Base-by-base conservation (phyloP, 2,888 invertebrate species). In the Troilus luridus region DNA sequence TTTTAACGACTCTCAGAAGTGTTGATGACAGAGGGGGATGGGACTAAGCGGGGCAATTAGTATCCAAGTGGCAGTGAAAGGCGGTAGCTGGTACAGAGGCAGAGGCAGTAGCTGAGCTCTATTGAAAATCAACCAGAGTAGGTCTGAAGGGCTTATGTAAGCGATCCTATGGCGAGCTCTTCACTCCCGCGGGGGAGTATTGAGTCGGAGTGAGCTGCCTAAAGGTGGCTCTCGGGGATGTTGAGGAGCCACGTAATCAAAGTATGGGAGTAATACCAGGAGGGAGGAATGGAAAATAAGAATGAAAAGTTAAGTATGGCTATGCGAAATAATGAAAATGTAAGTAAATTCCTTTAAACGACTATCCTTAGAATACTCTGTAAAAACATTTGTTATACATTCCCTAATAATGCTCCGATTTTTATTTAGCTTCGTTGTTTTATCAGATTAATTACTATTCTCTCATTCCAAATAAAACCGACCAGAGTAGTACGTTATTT, bases 71-170 rank as follows among this genome's bases (percentile, higher is more conserved):
- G 3, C 56, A 5, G 85, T 85, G 85, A 85, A 85, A 85, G 85
- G 85, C 85, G n/a, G n/a, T 58, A 21, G 12, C 54, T 85, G 85
- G 56, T 56, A 85, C 85, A 85, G 85, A 21, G 12, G 85, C n/a
- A n/a, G 24, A 12, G 24, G 54, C 54, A 19, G n/a, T 17, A 81
- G 54, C 81, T 41, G 64, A 67, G 24, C 24, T 24, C 85, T 85
- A 85, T 85, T 56, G 85, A 85, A 85, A 85, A 85, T 85, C 85
- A 56, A 56, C 56, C 58, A 85, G n/a, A n/a, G 85, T 54, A 41
- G 67, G 54, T 11, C 54, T 81, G 21, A 56, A 85, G 56, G 85
- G 21, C 56, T 85, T 85, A 85, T 85, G 56, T 85, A 85, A 85
- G 85, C 54, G 54, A 58, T 56, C 85, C n/a, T 56, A 56, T n/a